Base-by-base conservation (phyloP, 2,888 invertebrate species). In the Julus scandinavius region DNA sequence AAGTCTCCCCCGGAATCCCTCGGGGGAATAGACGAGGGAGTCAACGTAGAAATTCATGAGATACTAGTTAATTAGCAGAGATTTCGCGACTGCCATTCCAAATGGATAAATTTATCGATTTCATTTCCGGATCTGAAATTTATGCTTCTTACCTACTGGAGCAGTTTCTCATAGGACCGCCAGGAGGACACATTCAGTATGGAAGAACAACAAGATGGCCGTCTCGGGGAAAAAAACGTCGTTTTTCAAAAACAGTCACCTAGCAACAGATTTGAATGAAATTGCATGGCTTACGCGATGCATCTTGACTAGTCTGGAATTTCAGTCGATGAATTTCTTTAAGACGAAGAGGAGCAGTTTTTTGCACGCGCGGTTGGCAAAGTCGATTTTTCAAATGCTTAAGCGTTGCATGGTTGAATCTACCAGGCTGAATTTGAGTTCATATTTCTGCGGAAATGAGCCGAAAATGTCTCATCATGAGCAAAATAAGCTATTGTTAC, bases 11-110 rank as follows among this genome's bases (percentile, higher is more conserved):
- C 15, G 58, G 58, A 58, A 58, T 17, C 58, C 58, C 58, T 58
- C 15, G 58, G 49, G 58, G 58, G 58, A 58, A 58, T 58, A 15
- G 15, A 17, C 58, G 58, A 58, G 58, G 11, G 58, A 15, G 58
- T 58, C 58, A 15, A 15, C 4, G 49, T 29, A 49, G 2, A 11
- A 49, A 49, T 6, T 1, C 49, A 49, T 49, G 58, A 58, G 58
- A 58, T 58, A 58, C 58, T 58, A 58, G 58, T 58, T 58, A 58
- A 58, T 58, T 58, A 58, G 58, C 58, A 11, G 58, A 58, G 58
- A 58, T 58, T 58, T 58, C 15, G 15, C 58, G 58, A 58, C 58
- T 58, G 58, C 58, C 58, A 58, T 58, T 58, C 58, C 58, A 58
- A 58, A 58, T 58, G 58, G 58, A 58, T 0, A 58, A 58, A 58